Evolutionary conservation across 2,113 vertebrate genomes (phyloP), one percentile per base, ranked within the genome.

Genomic region (Myiopsitta monachus): DNA sequence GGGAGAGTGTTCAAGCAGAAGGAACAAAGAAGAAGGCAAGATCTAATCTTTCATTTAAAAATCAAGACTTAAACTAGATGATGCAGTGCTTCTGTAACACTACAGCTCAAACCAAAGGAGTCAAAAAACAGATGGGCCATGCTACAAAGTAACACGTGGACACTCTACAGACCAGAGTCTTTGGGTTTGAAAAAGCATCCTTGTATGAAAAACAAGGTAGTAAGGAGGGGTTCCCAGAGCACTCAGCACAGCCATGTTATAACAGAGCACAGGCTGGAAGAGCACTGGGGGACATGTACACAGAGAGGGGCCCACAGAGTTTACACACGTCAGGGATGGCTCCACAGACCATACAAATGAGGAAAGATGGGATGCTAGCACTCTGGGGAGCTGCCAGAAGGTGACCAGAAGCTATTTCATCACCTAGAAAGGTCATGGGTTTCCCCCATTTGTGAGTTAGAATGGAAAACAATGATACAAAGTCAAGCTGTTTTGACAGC

Each of bases 211-310:
- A 4, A 3, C 18, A 9, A 52, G n/a, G 83, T 83, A 27, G 30
- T 33, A 43, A 39, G 46, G 33, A 57, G 28, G 10, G 22, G 18
- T 3, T 81, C 39, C 49, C 61, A 8, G 23, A 41, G 21, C 5
- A 1, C 19, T 16, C 3, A 0, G 18, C 47, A 11, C 27, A 36
- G 43, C 27, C 4, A 0, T 2, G 33, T 7, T 33, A 36, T 49
- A 4, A 11, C 0, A 7, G 43, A 82, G 24, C 2, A 0, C 38
- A 18, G 52, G 30, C 47, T 21, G 70, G 10, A 47, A 22, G 11
- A 18, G 21, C 30, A 1, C 5, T 2, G 0, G 6, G 22, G 22
- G 3, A 61, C 1, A 1, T 0, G 8, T 39, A 51, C 17, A 8
- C 9, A 9, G 23, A 11, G 7, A 47, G 15, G 0, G 18, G 30